These are phyloP conservation scores for Nesometra sesokonis DNA, from an alignment of 35 echinoderm and acorn worm species.

Conservation along the genomic window DNA sequence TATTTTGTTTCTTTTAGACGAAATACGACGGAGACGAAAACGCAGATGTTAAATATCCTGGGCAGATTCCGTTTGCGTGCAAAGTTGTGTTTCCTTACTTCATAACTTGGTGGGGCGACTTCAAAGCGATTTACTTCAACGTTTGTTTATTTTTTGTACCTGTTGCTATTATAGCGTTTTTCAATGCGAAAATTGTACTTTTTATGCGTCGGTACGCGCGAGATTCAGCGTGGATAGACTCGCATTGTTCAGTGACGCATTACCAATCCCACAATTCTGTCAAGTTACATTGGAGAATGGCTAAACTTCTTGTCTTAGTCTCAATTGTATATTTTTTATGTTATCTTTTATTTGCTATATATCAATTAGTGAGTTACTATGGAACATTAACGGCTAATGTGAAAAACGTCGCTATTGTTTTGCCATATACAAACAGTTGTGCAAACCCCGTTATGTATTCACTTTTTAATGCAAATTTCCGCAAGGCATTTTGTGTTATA, in stretches of 20 bases:
- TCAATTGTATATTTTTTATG: neutral
- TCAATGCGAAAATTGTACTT: neutral
- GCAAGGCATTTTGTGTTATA: neutral
- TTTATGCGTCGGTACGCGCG: neutral
- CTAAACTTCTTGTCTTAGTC: neutral
- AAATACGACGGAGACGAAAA: neutral
- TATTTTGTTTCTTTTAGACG: neutral
- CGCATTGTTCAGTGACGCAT: neutral
- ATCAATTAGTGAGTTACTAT: neutral
- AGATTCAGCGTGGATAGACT: neutral
- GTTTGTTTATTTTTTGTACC: neutral
- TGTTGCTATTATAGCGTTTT: neutral
- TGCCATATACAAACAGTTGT: neutral
- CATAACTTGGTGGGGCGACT: neutral
- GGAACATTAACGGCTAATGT: neutral
- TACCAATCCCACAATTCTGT: neutral
- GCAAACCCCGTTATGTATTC: neutral
- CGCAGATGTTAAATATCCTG: neutral
- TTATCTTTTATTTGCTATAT: neutral
- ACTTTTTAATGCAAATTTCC: neutral
- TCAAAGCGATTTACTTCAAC: neutral
- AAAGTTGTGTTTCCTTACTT: neutral
- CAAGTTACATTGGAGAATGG: neutral
- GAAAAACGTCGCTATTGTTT: neutral
- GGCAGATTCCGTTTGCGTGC: neutral